Conservation (phyloP, 2,888 invertebrate species). For the Cheilosia impressa region DNA sequence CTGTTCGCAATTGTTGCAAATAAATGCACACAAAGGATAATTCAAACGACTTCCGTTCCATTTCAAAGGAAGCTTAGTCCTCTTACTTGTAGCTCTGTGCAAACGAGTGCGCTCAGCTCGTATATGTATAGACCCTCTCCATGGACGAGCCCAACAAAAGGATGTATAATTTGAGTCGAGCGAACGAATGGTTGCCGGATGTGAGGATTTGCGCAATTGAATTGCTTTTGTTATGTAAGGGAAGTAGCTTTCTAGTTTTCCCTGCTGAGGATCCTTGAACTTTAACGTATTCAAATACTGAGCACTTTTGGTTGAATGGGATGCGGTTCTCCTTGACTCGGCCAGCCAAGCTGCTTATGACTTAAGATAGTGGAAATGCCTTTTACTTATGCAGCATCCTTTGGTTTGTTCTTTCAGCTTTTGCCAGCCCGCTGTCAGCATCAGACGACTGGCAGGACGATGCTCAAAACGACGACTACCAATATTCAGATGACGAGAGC, state of each 20-base stretch:
- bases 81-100: background rate
- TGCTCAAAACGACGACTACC: constrained; percentile 57
- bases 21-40: constrained; percentile 50
- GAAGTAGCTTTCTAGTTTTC: constrained; percentile 36
- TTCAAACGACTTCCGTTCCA: constrained; percentile 27
- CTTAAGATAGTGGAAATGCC: background rate
- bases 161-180: constrained; percentile 15
- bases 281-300: constrained; percentile 3
- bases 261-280: constrained; percentile 34
- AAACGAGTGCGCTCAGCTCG: background rate
- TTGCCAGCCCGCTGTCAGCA: constrained; percentile 28
- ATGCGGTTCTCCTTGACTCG: background rate
- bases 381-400: background rate
- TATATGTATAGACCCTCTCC: constrained; percentile 16
- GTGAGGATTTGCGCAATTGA: constrained; percentile 38
- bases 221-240: constrained; percentile 25
- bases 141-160: constrained; percentile 25
- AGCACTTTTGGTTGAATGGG: background rate
- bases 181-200: constrained; percentile 4
- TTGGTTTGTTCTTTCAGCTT: constrained; percentile 39
- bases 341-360: background rate
- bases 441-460: constrained; percentile 18
- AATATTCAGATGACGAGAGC: constrained; percentile 61
- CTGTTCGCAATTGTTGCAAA: constrained; percentile 43
- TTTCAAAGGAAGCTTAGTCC: constrained; percentile 28